Base-by-base conservation (phyloP, 2,797 vertebrate genomes). In the Protosalanx chinensis region DNA sequence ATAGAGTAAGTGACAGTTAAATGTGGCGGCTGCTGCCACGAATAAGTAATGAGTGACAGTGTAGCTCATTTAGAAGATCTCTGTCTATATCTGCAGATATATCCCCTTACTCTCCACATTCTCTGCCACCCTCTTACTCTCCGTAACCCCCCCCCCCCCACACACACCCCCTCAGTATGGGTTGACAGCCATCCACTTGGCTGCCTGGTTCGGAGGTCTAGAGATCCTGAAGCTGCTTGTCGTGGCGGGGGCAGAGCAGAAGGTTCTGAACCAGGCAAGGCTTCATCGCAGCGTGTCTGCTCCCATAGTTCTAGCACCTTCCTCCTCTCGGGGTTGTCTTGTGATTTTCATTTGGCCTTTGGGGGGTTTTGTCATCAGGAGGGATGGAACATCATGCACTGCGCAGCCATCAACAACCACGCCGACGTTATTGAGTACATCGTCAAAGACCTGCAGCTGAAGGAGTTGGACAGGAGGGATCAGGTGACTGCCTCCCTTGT, bases 201-300 rank as follows among this genome's bases (percentile, higher is more conserved):
- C 95, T 35, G 94, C 95, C 79, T 98, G 96, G 95, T 93, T 94
- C 86, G 95, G 96, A 78, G 94, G 93, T 88, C 88, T 97, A 60
- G 87, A 94, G 70, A 92, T 96, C 78, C 82, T 96, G 84, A 90
- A 92, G 79, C 88, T 95, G 85, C 87, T 98, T 56, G 93, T 98
- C 72, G 93, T 92, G 86, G 90, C 92, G 75, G 96, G 96, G 0
- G 95, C 93, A 46, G 95, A 96, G 75, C 94, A 93, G 87, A 96
- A 90, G 88, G 88, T 82, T 81, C 87, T 91, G 72, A 94, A 92
- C 4, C 77, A 81, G 85, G 93, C 93, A 75, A 77, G 72, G 13
- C 57, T 1, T 46, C 41, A 0, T 46, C 41, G 6, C 15, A 56
- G 51, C 8, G 10, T 46, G 41, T 46, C 41, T 13, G 41, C 6